Conservation (phyloP, 2,888 invertebrate species). For the Pandemis corylana region DNA sequence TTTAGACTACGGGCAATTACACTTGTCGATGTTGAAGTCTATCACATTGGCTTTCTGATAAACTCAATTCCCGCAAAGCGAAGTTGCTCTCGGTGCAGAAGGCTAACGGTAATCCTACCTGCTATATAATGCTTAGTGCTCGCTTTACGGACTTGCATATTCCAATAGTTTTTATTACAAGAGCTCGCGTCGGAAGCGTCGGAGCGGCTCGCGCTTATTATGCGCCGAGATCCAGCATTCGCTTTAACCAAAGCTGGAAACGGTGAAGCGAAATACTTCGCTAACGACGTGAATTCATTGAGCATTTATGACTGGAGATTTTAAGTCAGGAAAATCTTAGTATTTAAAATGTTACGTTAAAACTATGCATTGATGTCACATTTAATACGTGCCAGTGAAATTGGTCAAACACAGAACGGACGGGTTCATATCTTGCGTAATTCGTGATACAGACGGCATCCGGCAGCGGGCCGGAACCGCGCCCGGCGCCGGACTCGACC, state of each 20-base stretch:
- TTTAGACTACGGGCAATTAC: no score
- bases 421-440: not conserved
- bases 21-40: no score
- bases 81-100: not conserved
- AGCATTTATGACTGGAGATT: not conserved
- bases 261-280: not conserved
- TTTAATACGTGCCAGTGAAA: not conserved
- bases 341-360: no score
- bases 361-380: not conserved
- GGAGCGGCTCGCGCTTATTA: not conserved
- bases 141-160: slow-evolving; percentile 8
- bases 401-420: not conserved
- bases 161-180: slow-evolving; percentile 30
- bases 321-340: no score
- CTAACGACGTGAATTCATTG: not conserved
- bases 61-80: not conserved
- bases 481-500: not conserved
- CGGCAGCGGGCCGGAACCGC: not conserved
- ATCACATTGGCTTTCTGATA: no score
- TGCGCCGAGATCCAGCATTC: not conserved
- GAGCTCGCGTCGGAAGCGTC: not conserved
- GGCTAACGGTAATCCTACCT: not conserved
- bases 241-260: not conserved
- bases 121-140: slow-evolving; percentile 15
- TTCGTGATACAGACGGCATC: not conserved